Conservation (phyloP, 2,797 vertebrate genomes). For the Crypturellus tataupa region DNA sequence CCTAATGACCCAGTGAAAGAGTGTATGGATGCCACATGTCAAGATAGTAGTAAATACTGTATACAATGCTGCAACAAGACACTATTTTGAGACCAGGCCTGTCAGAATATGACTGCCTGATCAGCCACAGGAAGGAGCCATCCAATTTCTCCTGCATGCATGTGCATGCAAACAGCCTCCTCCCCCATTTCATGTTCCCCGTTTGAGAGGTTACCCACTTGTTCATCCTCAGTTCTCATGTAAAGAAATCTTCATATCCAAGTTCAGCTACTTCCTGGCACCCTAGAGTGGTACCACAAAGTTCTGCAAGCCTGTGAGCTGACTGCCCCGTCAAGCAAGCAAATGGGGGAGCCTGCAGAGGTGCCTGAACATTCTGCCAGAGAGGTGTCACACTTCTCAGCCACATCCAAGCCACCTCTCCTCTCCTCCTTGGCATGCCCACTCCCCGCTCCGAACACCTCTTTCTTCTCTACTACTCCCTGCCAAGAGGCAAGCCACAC, state of each 20-base stretch:
- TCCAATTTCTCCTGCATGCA: neutral
- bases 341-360: neutral
- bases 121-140: neutral
- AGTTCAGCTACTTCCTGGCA: neutral
- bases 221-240: neutral
- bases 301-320: neutral
- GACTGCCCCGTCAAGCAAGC: neutral
- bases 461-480: neutral
- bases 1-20: neutral
- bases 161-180: neutral
- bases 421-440: neutral
- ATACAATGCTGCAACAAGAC: neutral
- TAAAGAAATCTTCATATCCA: neutral
- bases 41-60: neutral
- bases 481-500: neutral
- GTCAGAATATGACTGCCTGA: neutral
- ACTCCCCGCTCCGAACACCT: neutral
- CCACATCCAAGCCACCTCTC: neutral
- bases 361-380: neutral
- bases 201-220: neutral
- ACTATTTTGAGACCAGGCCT: neutral
- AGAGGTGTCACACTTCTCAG: neutral
- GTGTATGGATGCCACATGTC: neutral
- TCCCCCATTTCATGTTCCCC: neutral
- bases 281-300: neutral